Conservation (phyloP, 2,797 vertebrate species). For the Lacerta agilis region DNA sequence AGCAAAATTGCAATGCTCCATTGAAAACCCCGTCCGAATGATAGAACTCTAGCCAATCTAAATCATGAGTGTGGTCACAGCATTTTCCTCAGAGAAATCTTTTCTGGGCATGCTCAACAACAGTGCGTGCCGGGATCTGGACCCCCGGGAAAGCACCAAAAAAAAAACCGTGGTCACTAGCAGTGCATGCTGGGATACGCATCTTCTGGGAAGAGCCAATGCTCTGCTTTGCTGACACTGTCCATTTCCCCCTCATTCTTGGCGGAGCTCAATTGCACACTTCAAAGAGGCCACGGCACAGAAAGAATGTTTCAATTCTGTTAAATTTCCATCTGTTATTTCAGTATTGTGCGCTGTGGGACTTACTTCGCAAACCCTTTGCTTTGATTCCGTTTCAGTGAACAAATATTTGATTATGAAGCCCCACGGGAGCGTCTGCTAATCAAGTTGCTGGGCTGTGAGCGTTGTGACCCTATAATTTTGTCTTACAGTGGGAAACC, state of each 20-base stretch:
- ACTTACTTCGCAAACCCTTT: slow-evolving; percentile 67
- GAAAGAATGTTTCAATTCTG: slow-evolving; percentile 79
- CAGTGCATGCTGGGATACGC: background rate
- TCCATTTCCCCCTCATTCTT: slow-evolving; percentile 62
- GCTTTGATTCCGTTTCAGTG: slow-evolving; percentile 67
- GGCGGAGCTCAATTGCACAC: slow-evolving; percentile 71
- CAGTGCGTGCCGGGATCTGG: background rate
- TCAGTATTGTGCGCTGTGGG: slow-evolving; percentile 70
- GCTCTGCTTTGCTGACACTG: slow-evolving; percentile 67
- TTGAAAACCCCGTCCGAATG: slow-evolving; percentile 1
- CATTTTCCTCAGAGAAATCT: slow-evolving; percentile 17
- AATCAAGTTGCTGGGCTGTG: slow-evolving; percentile 51
- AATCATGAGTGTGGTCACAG: slow-evolving; percentile 11
- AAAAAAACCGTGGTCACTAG: background rate
- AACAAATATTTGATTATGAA: slow-evolving; percentile 64
- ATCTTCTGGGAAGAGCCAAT: slow-evolving; percentile 55
- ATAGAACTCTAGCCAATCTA: slow-evolving; percentile 15
- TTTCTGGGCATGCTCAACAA: background rate
- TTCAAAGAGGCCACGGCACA: slow-evolving; percentile 74
- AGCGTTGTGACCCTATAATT: slow-evolving; percentile 59
- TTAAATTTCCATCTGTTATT: slow-evolving; percentile 82
- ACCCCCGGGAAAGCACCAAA: background rate
- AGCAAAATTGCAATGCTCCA: slow-evolving; percentile 14
- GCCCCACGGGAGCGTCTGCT: slow-evolving; percentile 58
- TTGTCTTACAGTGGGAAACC: slow-evolving; percentile 56